Evolutionary conservation across 2,797 vertebrate genomes (phyloP).

Genomic region (Chaunax sp.): DNA sequence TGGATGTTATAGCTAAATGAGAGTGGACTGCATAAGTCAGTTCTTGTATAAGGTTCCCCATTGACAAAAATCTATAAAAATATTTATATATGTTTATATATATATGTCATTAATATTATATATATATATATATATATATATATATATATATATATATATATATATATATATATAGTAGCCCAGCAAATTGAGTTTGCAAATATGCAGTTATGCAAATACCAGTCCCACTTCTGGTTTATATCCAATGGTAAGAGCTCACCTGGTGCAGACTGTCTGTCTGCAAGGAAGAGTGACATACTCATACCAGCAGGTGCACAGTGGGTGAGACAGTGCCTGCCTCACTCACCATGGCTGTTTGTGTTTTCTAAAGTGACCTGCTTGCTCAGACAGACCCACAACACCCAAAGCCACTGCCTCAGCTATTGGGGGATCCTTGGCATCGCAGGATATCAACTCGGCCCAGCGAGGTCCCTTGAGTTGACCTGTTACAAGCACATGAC

Average conservation of each 20-base stretch:
- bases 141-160: slow-evolving; percentile 38
- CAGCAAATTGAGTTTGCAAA: slow-evolving; percentile 76
- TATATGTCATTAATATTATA: neutral
- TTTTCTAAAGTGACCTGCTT: slow-evolving; percentile 55
- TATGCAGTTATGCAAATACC: slow-evolving; percentile 52
- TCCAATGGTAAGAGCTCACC: slow-evolving; percentile 66
- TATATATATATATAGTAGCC: slow-evolving; percentile 69
- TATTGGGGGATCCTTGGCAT: slow-evolving; percentile 40
- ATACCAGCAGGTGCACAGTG: slow-evolving; percentile 60
- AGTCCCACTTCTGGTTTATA: slow-evolving; percentile 59
- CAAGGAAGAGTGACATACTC: slow-evolving; percentile 58
- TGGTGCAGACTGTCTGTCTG: slow-evolving; percentile 63
- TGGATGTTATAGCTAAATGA: slow-evolving; percentile 78
- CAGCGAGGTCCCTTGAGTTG: slow-evolving; percentile 49
- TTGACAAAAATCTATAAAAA: slow-evolving; percentile 45
- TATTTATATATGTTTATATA: no score
- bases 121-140: slow-evolving; percentile 16
- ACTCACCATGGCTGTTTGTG: slow-evolving; percentile 54
- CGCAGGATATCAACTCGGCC: slow-evolving; percentile 51
- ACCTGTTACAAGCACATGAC: slow-evolving; percentile 76
- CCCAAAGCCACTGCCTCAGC: slow-evolving; percentile 43
- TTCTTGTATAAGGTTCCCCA: slow-evolving; percentile 72
- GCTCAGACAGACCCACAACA: slow-evolving; percentile 41
- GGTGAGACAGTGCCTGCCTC: slow-evolving; percentile 53
- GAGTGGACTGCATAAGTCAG: slow-evolving; percentile 74